Percentiles rank a stretch among this genome's conserved stretches.
Conservation (phyloP, 2,113 vertebrate genomes). For the Dissostichus mawsoni region DNA sequence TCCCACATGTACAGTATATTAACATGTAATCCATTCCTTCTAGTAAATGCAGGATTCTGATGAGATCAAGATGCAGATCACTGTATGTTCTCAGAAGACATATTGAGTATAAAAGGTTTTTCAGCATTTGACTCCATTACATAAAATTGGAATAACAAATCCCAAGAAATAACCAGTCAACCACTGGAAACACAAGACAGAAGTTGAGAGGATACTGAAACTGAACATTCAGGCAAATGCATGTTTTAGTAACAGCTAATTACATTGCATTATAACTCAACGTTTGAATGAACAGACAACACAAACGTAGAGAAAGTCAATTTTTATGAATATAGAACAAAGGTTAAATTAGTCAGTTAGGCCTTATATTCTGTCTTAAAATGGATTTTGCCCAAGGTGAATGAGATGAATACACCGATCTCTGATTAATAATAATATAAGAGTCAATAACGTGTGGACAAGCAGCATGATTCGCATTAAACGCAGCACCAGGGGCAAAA, state of each 20-base stretch:
- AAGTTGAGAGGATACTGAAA: neutral
- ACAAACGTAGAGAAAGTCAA: neutral
- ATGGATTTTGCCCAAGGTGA: slow-evolving; percentile 18
- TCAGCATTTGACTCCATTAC: neutral
- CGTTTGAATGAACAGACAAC: slow-evolving; percentile 9
- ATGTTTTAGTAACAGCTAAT: neutral
- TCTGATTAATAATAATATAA: slow-evolving; percentile 11
- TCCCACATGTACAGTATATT: neutral
- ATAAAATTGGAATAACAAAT: neutral
- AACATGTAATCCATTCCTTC: slow-evolving; percentile 21
- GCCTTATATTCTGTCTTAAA: slow-evolving; percentile 12
- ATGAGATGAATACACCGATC: slow-evolving; percentile 23
- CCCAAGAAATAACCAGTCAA: too few relatives aligned
- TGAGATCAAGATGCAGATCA: neutral
- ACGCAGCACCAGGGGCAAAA: neutral
- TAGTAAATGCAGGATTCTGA: neutral
- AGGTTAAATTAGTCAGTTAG: slow-evolving; percentile 16
- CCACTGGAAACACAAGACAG: neutral
- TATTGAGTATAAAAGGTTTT: neutral
- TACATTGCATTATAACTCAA: neutral
- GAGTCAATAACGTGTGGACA: slow-evolving; percentile 25
- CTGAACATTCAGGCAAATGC: too few relatives aligned
- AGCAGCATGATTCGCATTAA: slow-evolving; percentile 18
- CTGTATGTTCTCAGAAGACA: too few relatives aligned
- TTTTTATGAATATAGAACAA: neutral